These are phyloP conservation scores for Bubo scandiacus DNA, from an alignment of 2,113 vertebrate species.

Conservation along the genomic window DNA sequence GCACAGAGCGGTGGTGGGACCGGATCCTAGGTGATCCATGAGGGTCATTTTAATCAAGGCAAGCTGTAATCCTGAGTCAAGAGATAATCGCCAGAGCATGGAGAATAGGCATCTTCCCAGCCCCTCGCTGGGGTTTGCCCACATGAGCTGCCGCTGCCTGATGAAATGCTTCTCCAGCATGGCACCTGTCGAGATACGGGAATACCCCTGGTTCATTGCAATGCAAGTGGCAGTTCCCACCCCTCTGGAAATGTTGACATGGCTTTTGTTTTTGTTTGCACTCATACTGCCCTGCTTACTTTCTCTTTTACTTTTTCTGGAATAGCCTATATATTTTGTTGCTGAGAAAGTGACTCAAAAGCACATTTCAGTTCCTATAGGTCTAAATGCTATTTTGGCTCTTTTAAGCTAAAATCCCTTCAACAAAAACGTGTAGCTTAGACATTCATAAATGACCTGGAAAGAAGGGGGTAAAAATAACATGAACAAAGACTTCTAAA, in stretches of 20 bases:
- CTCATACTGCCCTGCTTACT: not conserved
- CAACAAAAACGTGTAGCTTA: not conserved
- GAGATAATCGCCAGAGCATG: not conserved
- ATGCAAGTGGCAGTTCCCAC: rapidly evolving
- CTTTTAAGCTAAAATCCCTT: not conserved
- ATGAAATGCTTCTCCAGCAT: not conserved
- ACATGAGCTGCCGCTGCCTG: not conserved
- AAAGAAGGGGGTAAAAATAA: not conserved
- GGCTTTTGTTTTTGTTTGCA: not conserved
- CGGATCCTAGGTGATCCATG: not conserved
- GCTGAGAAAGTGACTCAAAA: not conserved
- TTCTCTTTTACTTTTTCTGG: not conserved
- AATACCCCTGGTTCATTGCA: not conserved
- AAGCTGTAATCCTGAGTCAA: not conserved
- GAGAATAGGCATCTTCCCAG: not conserved
- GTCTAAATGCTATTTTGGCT: not conserved
- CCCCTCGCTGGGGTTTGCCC: not conserved
- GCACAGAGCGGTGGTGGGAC: rapidly evolving
- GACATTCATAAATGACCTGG: not conserved
- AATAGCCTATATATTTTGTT: not conserved
- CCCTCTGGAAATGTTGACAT: rapidly evolving
- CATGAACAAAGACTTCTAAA: not conserved
- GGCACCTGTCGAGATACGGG: rapidly evolving
- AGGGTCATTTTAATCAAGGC: not conserved
- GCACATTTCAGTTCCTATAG: not conserved